phyloP scores from a whole-genome alignment of 64 coral and sea anemone species.

The Montipora efflorescens region DNA sequence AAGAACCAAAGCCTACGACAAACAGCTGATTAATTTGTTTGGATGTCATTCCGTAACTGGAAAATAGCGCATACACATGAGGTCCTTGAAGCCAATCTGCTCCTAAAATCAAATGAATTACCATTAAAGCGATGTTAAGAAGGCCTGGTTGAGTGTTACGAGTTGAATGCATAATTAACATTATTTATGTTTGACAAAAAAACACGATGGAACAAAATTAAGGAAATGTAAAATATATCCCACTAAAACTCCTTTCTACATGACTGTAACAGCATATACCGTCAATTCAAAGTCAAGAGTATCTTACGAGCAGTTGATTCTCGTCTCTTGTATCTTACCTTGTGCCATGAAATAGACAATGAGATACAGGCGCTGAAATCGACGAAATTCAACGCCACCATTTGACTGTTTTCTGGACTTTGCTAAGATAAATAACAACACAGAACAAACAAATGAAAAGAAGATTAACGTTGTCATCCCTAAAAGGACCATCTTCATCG shows the following conservation, averaged over 20 bases:
- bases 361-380: conserved; percentile 86
- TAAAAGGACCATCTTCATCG: conserved; percentile 57
- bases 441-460: conserved; percentile 49
- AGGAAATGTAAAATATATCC: no score
- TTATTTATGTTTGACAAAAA: no score
- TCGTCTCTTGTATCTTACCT: conserved; percentile 31
- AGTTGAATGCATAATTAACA: no score
- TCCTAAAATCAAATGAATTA: conserved; percentile 32
- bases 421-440: conserved; percentile 58
- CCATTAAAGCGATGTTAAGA: neutral
- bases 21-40: conserved; percentile 92
- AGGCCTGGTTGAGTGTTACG: no score
- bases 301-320: no score
- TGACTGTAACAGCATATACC: no score
- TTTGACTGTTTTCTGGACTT: conserved; percentile 28
- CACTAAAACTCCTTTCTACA: no score
- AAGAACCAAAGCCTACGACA: conserved; percentile 94
- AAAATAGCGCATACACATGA: conserved; percentile 91
- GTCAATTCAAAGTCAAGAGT: no score
- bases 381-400: conserved; percentile 48
- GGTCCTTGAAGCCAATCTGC: conserved; percentile 98
- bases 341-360: conserved; percentile 78
- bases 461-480: neutral
- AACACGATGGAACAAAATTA: no score
- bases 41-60: conserved; percentile 94